phyloP scores from a whole-genome alignment of 2,888 invertebrate genomes.

The Papilio protenor region DNA sequence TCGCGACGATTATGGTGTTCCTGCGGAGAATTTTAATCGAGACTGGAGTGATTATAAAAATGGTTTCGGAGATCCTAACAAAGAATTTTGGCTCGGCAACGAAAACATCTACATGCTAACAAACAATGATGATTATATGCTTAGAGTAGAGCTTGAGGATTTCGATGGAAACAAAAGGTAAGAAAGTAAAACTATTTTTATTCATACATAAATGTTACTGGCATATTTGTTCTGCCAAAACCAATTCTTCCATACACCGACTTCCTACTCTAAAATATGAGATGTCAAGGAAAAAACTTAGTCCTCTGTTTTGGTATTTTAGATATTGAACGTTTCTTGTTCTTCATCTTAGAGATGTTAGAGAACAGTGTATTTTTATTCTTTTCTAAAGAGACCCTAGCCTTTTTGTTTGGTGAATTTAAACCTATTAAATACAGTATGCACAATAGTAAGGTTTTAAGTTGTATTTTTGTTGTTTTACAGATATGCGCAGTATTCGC shows the following conservation, averaged over 20 bases:
- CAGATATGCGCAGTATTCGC: conserved; percentile 95
- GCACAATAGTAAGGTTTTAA: no score
- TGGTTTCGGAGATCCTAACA: conserved; percentile 95
- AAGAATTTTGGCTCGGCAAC: conserved; percentile 97
- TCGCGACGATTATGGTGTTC: conserved; percentile 93
- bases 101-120: conserved; percentile 97
- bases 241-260: neutral
- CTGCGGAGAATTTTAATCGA: conserved; percentile 94
- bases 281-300: no score
- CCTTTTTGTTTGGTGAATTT: neutral
- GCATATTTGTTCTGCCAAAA: neutral
- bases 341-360: neutral
- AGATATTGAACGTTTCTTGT: neutral
- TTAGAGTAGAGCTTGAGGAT: conserved; percentile 94
- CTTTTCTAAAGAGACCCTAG: neutral
- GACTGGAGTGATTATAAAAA: conserved; percentile 97
- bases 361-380: neutral
- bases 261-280: neutral
- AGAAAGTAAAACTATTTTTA: conserved; percentile 36
- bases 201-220: no score
- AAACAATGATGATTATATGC: conserved; percentile 94
- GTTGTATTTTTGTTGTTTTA: conserved; percentile 45
- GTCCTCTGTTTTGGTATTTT: neutral
- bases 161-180: conserved; percentile 96
- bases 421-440: neutral